Base-by-base conservation (phyloP, 2,797 vertebrate genomes). In the Platalea minor region DNA sequence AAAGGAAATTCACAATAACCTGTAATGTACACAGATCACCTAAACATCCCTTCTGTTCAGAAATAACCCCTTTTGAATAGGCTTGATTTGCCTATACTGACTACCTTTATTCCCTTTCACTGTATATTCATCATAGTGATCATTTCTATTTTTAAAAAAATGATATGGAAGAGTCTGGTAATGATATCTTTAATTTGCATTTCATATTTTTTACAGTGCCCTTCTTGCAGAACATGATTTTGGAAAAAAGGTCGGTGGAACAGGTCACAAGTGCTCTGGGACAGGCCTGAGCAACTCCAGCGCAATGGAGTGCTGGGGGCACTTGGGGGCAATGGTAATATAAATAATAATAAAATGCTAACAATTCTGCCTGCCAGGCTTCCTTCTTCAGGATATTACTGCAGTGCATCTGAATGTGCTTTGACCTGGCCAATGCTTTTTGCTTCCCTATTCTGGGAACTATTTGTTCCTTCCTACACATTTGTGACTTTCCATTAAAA, bases 341-440 rank as follows among this genome's bases (percentile, higher is more conserved):
- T n/a, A 88, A 95, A 84, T 70, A 89, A 91, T 50, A 92, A 89
- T 85, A 79, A 89, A 91, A 87, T 79, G 31, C 54, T 76, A 94
- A 74, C 60, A 82, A n/a, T 75, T 91, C 45, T 90, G 69, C 75
- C 89, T 94, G 80, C 45, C 78, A 90, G 79, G 51, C 54, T 84
- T 93, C 57, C 75, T 93, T 91, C 86, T 94, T 85, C 88, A 90
- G 82, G 86, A 88, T 82, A 84, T 96, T 94, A 89, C 72, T 88
- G 48, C 48, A 94, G 39, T 5, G 4, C 60, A 83, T 94, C 88
- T 95, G 89, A 91, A 94, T 89, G 72, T 82, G 54, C 67, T 92
- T 94, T 91, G 80, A 91, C 72, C 67, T 33, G 75, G 60, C 37
- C 91, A 92, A 64, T 54, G 72, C 17, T 87, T 92, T 95, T 95